These are phyloP conservation scores for Colaptes auratus DNA, from an alignment of 2,113 vertebrate genomes.

Conservation along the genomic window DNA sequence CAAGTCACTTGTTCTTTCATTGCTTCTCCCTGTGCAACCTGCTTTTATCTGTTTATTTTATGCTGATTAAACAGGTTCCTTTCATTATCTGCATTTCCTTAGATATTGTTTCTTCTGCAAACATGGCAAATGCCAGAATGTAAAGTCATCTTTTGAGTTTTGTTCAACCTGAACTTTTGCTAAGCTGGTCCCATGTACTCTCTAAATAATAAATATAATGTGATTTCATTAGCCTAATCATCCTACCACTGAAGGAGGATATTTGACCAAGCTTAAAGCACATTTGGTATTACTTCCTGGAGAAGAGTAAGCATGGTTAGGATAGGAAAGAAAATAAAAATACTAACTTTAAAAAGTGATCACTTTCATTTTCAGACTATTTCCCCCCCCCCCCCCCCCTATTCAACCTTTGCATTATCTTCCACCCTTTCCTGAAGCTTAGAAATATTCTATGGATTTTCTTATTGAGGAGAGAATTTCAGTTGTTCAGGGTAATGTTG, in stretches of 20 bases:
- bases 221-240: conserved; percentile 40
- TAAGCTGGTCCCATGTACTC: conserved; percentile 52
- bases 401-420: rapidly evolving
- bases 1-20: conserved; percentile 23
- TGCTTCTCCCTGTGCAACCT: conserved; percentile 31
- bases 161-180: conserved; percentile 54
- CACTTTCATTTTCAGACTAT: not conserved
- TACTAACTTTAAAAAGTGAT: too few species aligned
- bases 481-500: not conserved
- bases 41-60: conserved; percentile 67
- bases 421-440: not conserved
- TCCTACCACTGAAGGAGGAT: not conserved
- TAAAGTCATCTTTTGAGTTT: conserved; percentile 35
- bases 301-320: not conserved
- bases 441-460: not conserved
- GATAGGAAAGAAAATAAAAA: not conserved
- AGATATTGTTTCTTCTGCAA: conserved; percentile 60
- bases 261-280: not conserved
- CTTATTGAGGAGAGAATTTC: not conserved
- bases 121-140: conserved; percentile 47
- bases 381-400: not conserved
- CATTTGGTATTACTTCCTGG: not conserved
- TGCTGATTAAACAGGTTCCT: conserved; percentile 58
- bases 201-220: conserved; percentile 60
- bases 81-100: conserved; percentile 66